phyloP scores from a whole-genome alignment of 2,113 vertebrate species.

The Pelecanus crispus region DNA sequence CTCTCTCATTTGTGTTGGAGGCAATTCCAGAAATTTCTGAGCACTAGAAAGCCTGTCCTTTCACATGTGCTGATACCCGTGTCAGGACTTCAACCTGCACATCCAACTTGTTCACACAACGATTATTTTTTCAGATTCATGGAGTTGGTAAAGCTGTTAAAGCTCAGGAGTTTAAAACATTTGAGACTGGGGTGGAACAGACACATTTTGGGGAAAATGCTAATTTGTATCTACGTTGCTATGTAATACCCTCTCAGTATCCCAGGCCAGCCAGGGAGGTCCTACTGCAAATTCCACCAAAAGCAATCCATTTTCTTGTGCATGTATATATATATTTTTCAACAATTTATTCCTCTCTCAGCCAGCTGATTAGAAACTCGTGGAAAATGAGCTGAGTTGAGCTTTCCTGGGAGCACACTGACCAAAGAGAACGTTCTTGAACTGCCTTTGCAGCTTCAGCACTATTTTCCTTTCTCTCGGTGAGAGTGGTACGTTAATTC shows the following conservation, averaged over 20 bases:
- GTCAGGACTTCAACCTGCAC: not conserved
- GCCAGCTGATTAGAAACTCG: not conserved
- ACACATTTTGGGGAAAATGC: not conserved
- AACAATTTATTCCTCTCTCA: not conserved
- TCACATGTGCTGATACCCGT: not conserved
- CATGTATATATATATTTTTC: not conserved
- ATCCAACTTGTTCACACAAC: not conserved
- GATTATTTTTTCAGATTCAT: not conserved
- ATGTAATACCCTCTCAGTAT: not conserved
- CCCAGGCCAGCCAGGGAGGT: not conserved
- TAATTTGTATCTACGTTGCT: not conserved
- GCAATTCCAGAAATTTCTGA: not conserved
- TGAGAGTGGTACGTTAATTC: not conserved
- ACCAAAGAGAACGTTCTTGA: not conserved
- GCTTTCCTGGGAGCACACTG: not conserved
- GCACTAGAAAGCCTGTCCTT: not conserved
- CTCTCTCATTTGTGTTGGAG: not conserved
- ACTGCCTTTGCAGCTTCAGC: not conserved
- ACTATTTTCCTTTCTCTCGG: not conserved
- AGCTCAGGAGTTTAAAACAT: not conserved
- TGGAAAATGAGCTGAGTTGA: not conserved
- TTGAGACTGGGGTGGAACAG: not conserved
- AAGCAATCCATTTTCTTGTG: not conserved
- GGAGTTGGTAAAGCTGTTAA: not conserved
- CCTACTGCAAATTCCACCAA: not conserved